phyloP scores from a whole-genome alignment of 2,888 invertebrate species.

The Blera fallax region DNA sequence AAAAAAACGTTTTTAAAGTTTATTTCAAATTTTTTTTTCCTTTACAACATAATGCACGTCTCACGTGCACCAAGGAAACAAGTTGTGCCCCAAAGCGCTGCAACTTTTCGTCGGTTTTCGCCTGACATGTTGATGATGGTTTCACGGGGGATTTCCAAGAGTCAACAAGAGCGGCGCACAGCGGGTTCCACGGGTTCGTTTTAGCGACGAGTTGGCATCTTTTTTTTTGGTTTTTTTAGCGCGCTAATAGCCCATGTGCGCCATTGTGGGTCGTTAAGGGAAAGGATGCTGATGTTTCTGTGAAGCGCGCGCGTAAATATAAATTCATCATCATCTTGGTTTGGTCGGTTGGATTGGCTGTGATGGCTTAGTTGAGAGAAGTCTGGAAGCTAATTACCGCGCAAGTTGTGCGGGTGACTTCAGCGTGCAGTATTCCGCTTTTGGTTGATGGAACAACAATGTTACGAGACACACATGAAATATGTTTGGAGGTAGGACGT shows the following conservation, averaged over 20 bases:
- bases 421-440: neutral
- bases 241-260: constrained; percentile 50
- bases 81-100: constrained; percentile 2
- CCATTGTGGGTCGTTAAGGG: constrained; percentile 30
- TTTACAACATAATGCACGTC: constrained; percentile 51
- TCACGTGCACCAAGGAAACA: constrained; percentile 51
- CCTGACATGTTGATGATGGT: constrained; percentile 63
- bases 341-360: constrained; percentile 15
- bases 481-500: constrained; percentile 24
- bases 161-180: constrained; percentile 10
- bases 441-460: constrained; percentile 18
- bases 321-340: constrained; percentile 67
- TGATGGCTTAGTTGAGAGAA: constrained; percentile 23
- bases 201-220: constrained; percentile 21
- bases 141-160: constrained; percentile 41
- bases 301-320: constrained; percentile 48
- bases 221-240: no score
- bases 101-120: constrained; percentile 50
- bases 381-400: constrained; percentile 64
- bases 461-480: constrained; percentile 17
- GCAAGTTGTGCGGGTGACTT: constrained; percentile 61
- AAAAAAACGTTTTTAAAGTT: constrained; percentile 45
- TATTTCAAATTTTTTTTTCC: constrained; percentile 4
- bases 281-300: constrained; percentile 24
- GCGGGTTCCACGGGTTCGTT: constrained; percentile 29